Conservation (phyloP, 2,113 vertebrate genomes). For the Axis porcinus region DNA sequence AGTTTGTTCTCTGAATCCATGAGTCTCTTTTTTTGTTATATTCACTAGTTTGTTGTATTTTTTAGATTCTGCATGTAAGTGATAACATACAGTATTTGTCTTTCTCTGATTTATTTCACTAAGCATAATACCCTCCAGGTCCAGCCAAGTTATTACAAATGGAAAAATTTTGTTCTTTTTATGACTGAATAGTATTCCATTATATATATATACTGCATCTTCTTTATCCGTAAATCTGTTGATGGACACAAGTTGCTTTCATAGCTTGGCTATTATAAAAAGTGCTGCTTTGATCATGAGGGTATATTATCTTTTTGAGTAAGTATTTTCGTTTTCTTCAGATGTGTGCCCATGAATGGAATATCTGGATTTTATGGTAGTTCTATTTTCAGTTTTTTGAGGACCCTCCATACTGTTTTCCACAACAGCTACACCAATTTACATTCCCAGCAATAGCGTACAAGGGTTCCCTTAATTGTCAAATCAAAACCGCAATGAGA, state of each 20-base stretch:
- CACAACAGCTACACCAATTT: background rate
- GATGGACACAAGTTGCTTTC: background rate
- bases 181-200: background rate
- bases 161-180: background rate
- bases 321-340: background rate
- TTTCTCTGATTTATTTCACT: background rate
- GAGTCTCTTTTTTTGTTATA: background rate
- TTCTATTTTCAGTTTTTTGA: background rate
- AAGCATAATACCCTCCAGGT: background rate
- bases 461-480: background rate
- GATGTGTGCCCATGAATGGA: background rate
- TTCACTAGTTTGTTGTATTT: background rate
- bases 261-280: background rate
- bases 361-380: background rate
- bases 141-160: background rate
- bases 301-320: background rate
- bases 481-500: background rate
- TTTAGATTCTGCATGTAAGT: background rate
- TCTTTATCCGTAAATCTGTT: background rate
- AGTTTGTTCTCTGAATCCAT: background rate
- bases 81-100: background rate
- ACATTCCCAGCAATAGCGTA: background rate
- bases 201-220: background rate
- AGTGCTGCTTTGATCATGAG: background rate
- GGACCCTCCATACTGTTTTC: background rate